These are phyloP conservation scores for Lucilia sericata DNA, from an alignment of 1,140 invertebrate species.

Conservation along the genomic window DNA sequence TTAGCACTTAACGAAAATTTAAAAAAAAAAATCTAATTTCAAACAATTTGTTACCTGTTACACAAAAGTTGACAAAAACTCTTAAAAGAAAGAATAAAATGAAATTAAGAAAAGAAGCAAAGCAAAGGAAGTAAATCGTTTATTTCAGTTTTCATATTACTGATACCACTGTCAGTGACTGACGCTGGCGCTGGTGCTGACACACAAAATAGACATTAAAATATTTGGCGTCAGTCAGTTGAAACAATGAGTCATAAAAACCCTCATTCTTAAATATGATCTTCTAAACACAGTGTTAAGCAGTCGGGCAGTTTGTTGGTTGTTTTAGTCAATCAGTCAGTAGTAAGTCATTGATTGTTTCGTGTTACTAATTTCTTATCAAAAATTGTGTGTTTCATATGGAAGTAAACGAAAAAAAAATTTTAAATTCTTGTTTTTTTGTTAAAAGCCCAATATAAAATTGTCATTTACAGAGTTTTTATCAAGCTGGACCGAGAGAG, in stretches of 20 bases:
- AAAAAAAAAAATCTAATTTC: no score
- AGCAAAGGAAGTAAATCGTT: conserved; percentile 1
- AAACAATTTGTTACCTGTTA: conserved; percentile 4
- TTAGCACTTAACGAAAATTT: background rate
- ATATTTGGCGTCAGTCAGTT: background rate
- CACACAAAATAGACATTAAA: background rate
- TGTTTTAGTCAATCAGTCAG: background rate
- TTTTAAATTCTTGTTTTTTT: background rate
- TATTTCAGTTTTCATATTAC: background rate
- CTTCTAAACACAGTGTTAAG: background rate
- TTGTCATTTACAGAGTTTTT: background rate
- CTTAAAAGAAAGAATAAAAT: background rate
- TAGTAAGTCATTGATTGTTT: conserved; percentile 10
- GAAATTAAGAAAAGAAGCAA: background rate
- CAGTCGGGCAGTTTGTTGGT: no score
- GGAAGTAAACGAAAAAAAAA: background rate
- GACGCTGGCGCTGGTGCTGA: background rate
- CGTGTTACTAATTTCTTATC: conserved; percentile 24
- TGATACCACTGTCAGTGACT: no score
- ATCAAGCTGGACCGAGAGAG: background rate
- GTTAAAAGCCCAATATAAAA: conserved; percentile 7
- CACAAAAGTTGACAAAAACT: background rate
- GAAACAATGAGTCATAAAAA: background rate
- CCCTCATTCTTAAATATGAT: background rate
- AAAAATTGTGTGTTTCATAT: background rate